phyloP scores from a whole-genome alignment of 2,888 invertebrate genomes.

The Helleia helle region DNA sequence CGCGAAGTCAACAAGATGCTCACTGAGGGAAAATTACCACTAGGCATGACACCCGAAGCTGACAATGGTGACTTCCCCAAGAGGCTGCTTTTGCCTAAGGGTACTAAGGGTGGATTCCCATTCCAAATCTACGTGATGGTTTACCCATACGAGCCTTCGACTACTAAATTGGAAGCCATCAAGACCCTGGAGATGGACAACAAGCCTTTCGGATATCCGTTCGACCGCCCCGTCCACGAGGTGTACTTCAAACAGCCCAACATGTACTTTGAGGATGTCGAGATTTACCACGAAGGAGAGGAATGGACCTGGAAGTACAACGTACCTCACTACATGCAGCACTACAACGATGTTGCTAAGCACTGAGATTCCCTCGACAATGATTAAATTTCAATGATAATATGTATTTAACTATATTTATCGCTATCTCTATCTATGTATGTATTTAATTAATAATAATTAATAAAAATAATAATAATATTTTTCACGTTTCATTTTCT shows the following conservation, averaged over 20 bases:
- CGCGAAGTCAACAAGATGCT: slow-evolving; percentile 74
- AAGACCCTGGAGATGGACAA: slow-evolving; percentile 51
- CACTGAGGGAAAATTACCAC: slow-evolving; percentile 62
- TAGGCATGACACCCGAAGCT: slow-evolving; percentile 66
- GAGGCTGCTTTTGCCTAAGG: slow-evolving; percentile 81
- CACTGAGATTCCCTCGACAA: slow-evolving; percentile 21
- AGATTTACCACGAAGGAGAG: slow-evolving; percentile 65
- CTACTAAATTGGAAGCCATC: slow-evolving; percentile 38
- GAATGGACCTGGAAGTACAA: slow-evolving; percentile 38
- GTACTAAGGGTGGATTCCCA: slow-evolving; percentile 78
- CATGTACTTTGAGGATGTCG: slow-evolving; percentile 75
- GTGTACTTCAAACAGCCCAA: slow-evolving; percentile 69
- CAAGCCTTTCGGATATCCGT: slow-evolving; percentile 72
- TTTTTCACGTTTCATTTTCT: not conserved
- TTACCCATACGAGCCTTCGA: slow-evolving; percentile 58
- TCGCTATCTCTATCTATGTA: not conserved
- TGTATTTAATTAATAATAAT: not conserved
- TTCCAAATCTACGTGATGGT: slow-evolving; percentile 78
- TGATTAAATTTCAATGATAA: not conserved
- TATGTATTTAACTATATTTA: not conserved
- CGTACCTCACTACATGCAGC: slow-evolving; percentile 29
- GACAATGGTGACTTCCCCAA: slow-evolving; percentile 74
- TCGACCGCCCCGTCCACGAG: slow-evolving; percentile 66
- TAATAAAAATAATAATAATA: not conserved
- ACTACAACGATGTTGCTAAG: slow-evolving; percentile 31